Percentiles rank a stretch among this genome's conserved stretches.
These are phyloP conservation scores for Cirrhinus mrigala DNA, from an alignment of 2,797 vertebrate species.

Conservation along the genomic window DNA sequence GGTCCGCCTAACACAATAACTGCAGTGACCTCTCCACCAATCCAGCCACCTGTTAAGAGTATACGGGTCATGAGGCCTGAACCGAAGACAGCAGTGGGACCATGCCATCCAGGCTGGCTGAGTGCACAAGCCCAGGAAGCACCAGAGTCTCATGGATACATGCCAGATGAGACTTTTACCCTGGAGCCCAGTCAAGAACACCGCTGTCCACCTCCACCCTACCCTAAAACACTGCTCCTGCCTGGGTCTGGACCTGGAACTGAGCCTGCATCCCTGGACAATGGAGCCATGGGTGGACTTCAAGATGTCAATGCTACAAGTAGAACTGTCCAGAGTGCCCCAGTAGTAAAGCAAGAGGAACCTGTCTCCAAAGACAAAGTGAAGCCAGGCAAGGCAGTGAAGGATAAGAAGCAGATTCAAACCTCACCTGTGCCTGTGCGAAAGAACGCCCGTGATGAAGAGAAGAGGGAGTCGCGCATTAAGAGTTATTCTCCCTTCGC, in stretches of 20 bases:
- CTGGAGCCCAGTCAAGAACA: conserved; percentile 85
- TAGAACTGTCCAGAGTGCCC: conserved; percentile 65
- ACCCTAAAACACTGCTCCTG: conserved; percentile 90
- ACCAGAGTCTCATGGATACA: conserved; percentile 81
- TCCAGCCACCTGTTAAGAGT: conserved; percentile 95
- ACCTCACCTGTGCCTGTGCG: conserved; percentile 94
- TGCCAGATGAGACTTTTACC: conserved; percentile 80
- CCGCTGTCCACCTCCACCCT: conserved; percentile 91
- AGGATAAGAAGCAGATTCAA: conserved; percentile 98
- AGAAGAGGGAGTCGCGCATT: conserved; percentile 95
- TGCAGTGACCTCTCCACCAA: conserved; percentile 91
- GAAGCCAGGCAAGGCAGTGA: conserved; percentile 82
- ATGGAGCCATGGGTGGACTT: conserved; percentile 77
- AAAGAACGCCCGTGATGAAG: conserved; percentile 90
- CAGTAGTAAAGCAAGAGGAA: conserved; percentile 77
- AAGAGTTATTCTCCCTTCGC: conserved; percentile 98
- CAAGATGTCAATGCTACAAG: conserved; percentile 68
- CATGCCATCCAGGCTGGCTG: conserved; percentile 94
- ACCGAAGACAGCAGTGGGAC: conserved; percentile 96
- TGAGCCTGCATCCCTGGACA: conserved; percentile 83
- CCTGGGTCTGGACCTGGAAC: conserved; percentile 69
- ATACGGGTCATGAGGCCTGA: conserved; percentile 96
- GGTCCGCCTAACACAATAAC: conserved; percentile 92
- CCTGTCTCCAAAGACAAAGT: conserved; percentile 80
- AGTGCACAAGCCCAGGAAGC: conserved; percentile 78